Evolutionary conservation across 1,140 invertebrate genomes (phyloP), one percentile per base, ranked within the genome.

Genomic region (Ectropis grisescens): DNA sequence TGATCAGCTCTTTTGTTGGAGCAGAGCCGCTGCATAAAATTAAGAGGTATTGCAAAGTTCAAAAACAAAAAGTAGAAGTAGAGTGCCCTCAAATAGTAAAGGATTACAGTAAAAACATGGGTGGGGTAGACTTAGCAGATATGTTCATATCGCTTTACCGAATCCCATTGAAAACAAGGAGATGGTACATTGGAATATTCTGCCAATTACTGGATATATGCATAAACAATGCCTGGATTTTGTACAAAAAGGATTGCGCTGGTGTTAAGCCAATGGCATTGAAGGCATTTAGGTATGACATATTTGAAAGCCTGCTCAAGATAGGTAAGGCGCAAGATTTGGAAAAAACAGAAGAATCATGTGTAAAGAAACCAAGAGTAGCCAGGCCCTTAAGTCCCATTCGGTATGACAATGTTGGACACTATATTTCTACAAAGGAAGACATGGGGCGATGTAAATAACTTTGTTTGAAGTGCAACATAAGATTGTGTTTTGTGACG

Each of bases 171-270:
- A 47, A 42, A 10, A 41, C 23, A 1, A 28, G 38, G 1, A 11
- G 37, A 4, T 56, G 52, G 52, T 56, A 50, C 11, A 36, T 55
- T 3, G 26, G 22, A 8, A 49, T 54, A 11, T 46, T 47, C 46
- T 28, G 10, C 10, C 46, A 46, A 29, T 9, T 45, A 9, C n/a
- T 52, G 13, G 44, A 53, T 23, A 47, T 45, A 32, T 33, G 31
- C 6, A 31, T 48, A 4, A 54, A 54, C 30, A 54, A 48, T 19
- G 36, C 37, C 6, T 53, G 50, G 41, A 28, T 51, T 9, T n/a
- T 41, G 2, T 26, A 47, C 15, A 39, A 35, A 16, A 29, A 15
- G 15, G 13, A 45, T 14, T 16, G 15, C 13, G 35, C 38, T 26
- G 29, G 16, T 14, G 37, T 42, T 38, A 47, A 30, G 34, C n/a